Percentiles rank a stretch among this genome's conserved stretches.
phyloP scores from a whole-genome alignment of 2,888 invertebrate genomes.

The Temnothorax unifasciatus region DNA sequence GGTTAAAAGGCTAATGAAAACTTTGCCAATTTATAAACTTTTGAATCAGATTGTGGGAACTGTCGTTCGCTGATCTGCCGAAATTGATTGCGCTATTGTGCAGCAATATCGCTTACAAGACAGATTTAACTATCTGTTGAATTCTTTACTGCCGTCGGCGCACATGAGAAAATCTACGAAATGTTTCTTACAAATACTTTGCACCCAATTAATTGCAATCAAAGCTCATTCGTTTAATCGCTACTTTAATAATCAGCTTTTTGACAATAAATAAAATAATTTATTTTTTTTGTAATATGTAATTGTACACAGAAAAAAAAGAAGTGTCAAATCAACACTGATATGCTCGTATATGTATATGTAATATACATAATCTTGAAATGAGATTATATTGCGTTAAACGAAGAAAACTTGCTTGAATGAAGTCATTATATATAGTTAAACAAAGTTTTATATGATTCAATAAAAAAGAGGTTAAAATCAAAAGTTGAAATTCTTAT shows the following conservation, averaged over 20 bases:
- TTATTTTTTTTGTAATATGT: not conserved
- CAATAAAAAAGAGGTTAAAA: no score
- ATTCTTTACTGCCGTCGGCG: not conserved
- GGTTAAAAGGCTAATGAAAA: constrained; percentile 1
- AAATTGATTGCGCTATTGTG: constrained; percentile 35
- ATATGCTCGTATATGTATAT: no score
- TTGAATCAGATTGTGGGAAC: constrained; percentile 16
- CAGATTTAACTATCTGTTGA: constrained; percentile 13
- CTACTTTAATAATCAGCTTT: not conserved
- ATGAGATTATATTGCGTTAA: no score
- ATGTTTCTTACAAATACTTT: not conserved
- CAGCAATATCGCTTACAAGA: constrained; percentile 16
- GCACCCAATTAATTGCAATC: not conserved
- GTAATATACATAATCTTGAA: no score
- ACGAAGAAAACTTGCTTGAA: no score
- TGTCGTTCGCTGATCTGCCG: not conserved
- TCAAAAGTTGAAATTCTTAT: no score
- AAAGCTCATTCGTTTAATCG: not conserved
- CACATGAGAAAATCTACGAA: not conserved
- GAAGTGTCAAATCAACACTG: no score
- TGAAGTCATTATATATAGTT: no score
- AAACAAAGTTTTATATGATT: no score
- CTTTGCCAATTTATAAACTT: not conserved
- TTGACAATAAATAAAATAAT: not conserved
- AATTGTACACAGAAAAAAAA: not conserved